Evolutionary conservation across 2,113 vertebrate species (phyloP).

Genomic region (Narcine bancroftii): DNA sequence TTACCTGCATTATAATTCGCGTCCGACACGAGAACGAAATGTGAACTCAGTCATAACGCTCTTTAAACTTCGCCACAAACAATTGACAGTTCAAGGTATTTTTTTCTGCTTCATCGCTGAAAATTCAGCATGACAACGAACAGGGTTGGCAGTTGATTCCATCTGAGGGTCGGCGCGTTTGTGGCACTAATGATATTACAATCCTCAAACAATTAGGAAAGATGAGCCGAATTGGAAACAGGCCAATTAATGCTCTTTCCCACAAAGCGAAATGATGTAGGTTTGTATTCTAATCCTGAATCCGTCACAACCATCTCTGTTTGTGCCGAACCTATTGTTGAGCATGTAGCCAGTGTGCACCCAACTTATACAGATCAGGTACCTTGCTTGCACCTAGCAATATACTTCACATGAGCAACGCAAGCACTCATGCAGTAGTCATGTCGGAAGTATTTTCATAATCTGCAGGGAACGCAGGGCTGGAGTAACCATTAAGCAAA

Average conservation of each 20-base stretch:
- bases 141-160: background rate
- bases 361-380: background rate
- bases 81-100: background rate
- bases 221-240: background rate
- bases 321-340: background rate
- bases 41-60: background rate
- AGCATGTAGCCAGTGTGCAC: background rate
- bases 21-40: background rate
- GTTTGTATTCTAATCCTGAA: background rate
- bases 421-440: no score
- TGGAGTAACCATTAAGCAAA: no score
- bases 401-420: background rate
- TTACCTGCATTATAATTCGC: no score
- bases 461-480: no score
- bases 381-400: background rate
- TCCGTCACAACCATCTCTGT: background rate
- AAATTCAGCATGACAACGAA: background rate
- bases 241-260: background rate
- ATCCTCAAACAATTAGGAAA: background rate
- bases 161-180: background rate
- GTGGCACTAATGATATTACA: background rate
- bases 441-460: no score
- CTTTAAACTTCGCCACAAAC: background rate
- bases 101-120: background rate
- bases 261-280: no score